Percentiles rank a stretch among this genome's conserved stretches.
Evolutionary conservation across 2,797 vertebrate species (phyloP).

Genomic region (Crypturellus tataupa): DNA sequence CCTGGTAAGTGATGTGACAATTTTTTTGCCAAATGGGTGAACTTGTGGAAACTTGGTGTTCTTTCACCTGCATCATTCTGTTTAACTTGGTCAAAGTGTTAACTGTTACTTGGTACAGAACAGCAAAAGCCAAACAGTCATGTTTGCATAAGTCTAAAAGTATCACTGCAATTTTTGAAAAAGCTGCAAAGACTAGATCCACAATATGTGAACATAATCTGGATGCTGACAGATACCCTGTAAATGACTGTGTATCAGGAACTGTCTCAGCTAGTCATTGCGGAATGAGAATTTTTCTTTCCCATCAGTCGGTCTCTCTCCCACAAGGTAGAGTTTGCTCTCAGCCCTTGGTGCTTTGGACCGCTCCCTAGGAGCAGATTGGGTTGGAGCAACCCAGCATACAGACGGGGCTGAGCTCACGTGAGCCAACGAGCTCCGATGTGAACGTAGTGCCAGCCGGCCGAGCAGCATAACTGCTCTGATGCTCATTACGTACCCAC

Average conservation of each 20-base stretch:
- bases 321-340: background rate
- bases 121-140: background rate
- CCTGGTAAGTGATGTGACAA: background rate
- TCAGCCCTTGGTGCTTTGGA: background rate
- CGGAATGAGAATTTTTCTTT: background rate
- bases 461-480: background rate
- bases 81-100: background rate
- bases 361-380: background rate
- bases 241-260: background rate
- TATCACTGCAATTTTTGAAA: background rate
- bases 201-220: background rate
- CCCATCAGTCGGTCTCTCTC: background rate
- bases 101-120: background rate
- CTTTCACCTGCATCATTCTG: background rate
- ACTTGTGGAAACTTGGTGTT: background rate
- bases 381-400: background rate
- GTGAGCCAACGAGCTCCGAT: background rate
- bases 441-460: background rate
- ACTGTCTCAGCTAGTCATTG: background rate
- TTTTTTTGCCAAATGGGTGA: background rate
- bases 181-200: background rate
- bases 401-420: background rate
- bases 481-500: background rate
- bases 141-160: background rate
- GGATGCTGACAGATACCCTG: background rate